Percentiles rank a stretch among this genome's conserved stretches.
Evolutionary conservation across 2,113 vertebrate species (phyloP).

Genomic region (Artemisiospiza belli): DNA sequence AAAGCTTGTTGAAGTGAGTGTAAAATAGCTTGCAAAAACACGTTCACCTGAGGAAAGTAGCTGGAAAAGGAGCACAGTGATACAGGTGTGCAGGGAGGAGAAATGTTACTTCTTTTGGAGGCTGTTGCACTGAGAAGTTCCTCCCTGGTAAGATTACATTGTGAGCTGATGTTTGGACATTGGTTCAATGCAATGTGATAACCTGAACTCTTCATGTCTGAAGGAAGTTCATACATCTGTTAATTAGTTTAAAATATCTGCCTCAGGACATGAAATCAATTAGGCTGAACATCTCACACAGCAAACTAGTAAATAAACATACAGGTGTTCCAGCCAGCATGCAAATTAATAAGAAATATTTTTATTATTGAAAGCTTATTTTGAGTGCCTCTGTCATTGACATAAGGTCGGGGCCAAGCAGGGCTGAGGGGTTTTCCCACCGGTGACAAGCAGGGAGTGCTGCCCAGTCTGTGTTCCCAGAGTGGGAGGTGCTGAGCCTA

Average conservation of each 20-base stretch:
- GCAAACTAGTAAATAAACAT: neutral
- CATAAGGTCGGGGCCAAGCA: neutral
- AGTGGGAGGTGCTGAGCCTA: fast-evolving
- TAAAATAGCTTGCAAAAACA: neutral
- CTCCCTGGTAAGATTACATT: neutral
- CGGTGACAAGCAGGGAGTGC: fast-evolving
- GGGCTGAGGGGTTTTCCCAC: neutral
- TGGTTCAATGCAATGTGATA: neutral
- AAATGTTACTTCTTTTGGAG: neutral
- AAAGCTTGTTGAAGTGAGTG: neutral
- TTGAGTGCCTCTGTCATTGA: neutral
- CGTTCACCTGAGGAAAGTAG: neutral
- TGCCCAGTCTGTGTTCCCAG: neutral
- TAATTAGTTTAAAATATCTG: neutral
- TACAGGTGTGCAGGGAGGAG: neutral
- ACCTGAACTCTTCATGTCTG: neutral
- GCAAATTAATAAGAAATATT: neutral
- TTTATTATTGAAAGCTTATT: neutral
- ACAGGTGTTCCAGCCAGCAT: neutral
- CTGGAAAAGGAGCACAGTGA: neutral
- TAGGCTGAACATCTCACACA: neutral
- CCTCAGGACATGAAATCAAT: neutral
- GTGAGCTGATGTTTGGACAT: neutral
- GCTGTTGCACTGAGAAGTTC: neutral
- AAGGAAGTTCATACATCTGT: neutral